Evolutionary conservation across 2,113 vertebrate species (phyloP), one percentile per base, ranked within the genome.

Genomic region (Osmerus mordax): DNA sequence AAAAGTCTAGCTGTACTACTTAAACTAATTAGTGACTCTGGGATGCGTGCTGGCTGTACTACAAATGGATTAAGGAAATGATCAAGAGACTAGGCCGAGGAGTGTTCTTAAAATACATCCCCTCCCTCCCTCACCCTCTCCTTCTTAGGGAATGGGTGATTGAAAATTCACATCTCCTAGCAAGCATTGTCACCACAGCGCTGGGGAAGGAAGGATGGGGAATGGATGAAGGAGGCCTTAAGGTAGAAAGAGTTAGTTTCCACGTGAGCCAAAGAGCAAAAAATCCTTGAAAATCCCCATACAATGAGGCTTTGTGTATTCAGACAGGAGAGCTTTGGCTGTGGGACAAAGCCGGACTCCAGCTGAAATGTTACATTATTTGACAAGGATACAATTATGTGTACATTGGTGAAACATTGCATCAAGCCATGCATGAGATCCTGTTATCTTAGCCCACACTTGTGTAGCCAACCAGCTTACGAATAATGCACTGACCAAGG

Each of bases 1-100:
- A 71, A 66, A 77, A 47, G 55, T 53, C 66, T 63, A 62, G 62
- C 53, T 63, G 53, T 52, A 61, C 11, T 52, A 52, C 65, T 71
- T 53, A 6, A 66, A 65, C 36, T 14, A 67, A 75, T 74, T 68
- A 23, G 69, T 62, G 67, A 63, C 32, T 51, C 6, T 60, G 14
- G n/a, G 63, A 64, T 55, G 53, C 66, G 15, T 54, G 21, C 25
- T 53, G 52, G 15, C 19, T 18, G 53, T 21, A 51, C 41, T 64
- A 51, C 13, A 41, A 36, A 52, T 13, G 29, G 51, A 51, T 11
- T 3, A 3, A 15, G 2, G 41, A 69, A 68, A 19, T 51, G 12
- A 69, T 74, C 4, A 15, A 51, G 28, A 60, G 18, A 18, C 8
- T 1, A 6, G 12, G 19, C 16, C 56, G 61, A 41, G 62, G 62